phyloP scores from a whole-genome alignment of 2,888 invertebrate species.

The Eupeodes luniger region DNA sequence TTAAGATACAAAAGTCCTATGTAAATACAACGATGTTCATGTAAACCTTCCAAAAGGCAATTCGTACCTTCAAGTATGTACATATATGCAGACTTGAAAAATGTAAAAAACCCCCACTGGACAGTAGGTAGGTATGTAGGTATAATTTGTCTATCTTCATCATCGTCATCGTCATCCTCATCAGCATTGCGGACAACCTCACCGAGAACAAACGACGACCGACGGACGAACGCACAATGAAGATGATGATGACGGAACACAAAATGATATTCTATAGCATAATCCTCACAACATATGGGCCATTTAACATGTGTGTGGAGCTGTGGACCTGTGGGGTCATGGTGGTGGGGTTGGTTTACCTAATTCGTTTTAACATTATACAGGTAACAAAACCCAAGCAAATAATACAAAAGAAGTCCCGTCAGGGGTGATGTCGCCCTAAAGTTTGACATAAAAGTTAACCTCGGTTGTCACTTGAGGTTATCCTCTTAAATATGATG shows the following conservation, averaged over 20 bases:
- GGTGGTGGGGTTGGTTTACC: slow-evolving; percentile 24
- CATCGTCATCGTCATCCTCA: slow-evolving; percentile 60
- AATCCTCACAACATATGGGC: slow-evolving; percentile 73
- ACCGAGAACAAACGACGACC: neutral
- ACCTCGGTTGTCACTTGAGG: slow-evolving; percentile 74
- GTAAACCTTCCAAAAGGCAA: neutral
- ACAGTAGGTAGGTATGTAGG: slow-evolving; percentile 21
- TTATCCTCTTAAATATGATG: slow-evolving; percentile 66
- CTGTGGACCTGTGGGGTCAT: slow-evolving; percentile 18
- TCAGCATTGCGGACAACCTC: slow-evolving; percentile 44
- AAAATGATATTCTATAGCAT: slow-evolving; percentile 53
- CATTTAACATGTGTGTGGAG: slow-evolving; percentile 53
- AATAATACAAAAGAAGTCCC: neutral
- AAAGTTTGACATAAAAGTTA: slow-evolving; percentile 68
- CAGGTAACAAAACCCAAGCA: slow-evolving; percentile 55
- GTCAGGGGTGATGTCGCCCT: slow-evolving; percentile 42
- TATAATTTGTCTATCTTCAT: slow-evolving; percentile 73
- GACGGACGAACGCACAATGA: slow-evolving; percentile 20
- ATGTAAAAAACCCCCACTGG: slow-evolving; percentile 54
- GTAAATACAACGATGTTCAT: slow-evolving; percentile 47
- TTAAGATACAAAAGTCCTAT: slow-evolving; percentile 54
- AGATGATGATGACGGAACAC: slow-evolving; percentile 62
- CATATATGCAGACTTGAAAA: slow-evolving; percentile 26
- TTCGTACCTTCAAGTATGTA: neutral
- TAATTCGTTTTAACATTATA: slow-evolving; percentile 30